These are phyloP conservation scores for Emydocephalus ijimae DNA, from an alignment of 2,113 vertebrate genomes.

Conservation along the genomic window DNA sequence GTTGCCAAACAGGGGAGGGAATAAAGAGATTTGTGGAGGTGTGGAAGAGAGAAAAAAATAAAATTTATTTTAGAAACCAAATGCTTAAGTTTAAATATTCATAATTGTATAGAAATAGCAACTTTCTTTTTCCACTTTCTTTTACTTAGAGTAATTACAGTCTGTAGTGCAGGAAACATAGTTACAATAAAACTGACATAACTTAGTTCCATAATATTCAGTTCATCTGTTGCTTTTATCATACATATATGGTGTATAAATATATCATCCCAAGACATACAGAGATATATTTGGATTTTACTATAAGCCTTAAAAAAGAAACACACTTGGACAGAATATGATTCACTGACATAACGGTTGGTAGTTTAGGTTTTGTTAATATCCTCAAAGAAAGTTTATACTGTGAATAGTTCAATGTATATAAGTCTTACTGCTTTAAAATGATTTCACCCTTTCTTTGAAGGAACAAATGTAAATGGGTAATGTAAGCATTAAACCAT, in stretches of 20 bases:
- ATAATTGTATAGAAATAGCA: conserved; percentile 44
- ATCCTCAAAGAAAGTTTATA: conserved; percentile 56
- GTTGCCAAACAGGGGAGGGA: background rate
- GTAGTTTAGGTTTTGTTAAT: conserved; percentile 57
- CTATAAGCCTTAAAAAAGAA: conserved; percentile 43
- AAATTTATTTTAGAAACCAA: conserved; percentile 27
- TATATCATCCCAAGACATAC: conserved; percentile 25
- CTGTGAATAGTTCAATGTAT: conserved; percentile 55
- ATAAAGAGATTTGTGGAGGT: background rate
- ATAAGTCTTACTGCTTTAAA: conserved; percentile 54
- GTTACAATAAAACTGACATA: conserved; percentile 55
- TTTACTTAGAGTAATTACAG: conserved; percentile 53
- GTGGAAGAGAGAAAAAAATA: conserved; percentile 35
- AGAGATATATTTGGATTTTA: conserved; percentile 50
- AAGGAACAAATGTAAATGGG: conserved; percentile 26
- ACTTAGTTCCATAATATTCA: conserved; percentile 51
- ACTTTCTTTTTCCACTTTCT: conserved; percentile 49
- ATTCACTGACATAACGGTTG: conserved; percentile 57
- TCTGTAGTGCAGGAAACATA: conserved; percentile 59
- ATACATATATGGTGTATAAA: conserved; percentile 58
- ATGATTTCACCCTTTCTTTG: conserved; percentile 34
- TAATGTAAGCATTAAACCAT: conserved; percentile 29
- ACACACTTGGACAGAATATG: conserved; percentile 41
- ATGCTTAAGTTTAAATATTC: conserved; percentile 63
- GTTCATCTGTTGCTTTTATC: conserved; percentile 48